A percentile compares a stretch with the other conserved stretches of the same genome.
Conservation (phyloP, 2,888 invertebrate species). For the Urechis unicinctus region DNA sequence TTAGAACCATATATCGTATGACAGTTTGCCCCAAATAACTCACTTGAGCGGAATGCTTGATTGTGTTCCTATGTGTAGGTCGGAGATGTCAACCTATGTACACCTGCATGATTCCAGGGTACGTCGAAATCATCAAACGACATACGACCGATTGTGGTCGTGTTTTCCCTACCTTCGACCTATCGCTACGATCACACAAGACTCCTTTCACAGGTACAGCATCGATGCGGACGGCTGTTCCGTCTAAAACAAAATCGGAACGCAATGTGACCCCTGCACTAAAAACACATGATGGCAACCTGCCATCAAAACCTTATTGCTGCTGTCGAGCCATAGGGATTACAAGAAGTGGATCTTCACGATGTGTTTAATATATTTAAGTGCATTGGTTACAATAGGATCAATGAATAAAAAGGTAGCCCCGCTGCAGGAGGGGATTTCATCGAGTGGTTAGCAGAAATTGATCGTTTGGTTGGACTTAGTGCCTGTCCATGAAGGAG, state of each 20-base stretch:
- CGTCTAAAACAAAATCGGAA: conserved; percentile 14
- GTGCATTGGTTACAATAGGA: conserved; percentile 7
- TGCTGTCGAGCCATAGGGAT: conserved; percentile 7
- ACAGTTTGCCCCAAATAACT: too few species aligned
- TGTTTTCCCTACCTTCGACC: conserved; percentile 10
- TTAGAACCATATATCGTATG: too few species aligned
- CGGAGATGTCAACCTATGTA: too few species aligned
- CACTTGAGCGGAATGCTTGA: too few species aligned
- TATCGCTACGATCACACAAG: conserved; percentile 11
- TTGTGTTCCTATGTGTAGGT: too few species aligned
- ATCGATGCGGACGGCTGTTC: conserved; percentile 9
- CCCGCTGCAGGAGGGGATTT: conserved; percentile 10
- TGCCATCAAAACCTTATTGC: conserved; percentile 10
- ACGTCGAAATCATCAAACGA: conserved; percentile 9
- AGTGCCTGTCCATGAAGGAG: conserved; percentile 10
- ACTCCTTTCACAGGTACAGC: conserved; percentile 10
- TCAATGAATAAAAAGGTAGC: conserved; percentile 8
- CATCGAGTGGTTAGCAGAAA: conserved; percentile 13
- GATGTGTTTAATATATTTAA: conserved; percentile 17
- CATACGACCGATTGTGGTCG: conserved; percentile 14
- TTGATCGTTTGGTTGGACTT: conserved; percentile 12
- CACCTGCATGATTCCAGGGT: conserved; percentile 10
- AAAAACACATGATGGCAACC: conserved; percentile 2
- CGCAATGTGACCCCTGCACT: conserved; percentile 14
- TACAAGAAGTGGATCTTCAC: conserved; percentile 9